Evolutionary conservation across 2,888 invertebrate genomes (phyloP), one percentile per base, ranked within the genome.

Genomic region (Nasonovia ribisnigri): DNA sequence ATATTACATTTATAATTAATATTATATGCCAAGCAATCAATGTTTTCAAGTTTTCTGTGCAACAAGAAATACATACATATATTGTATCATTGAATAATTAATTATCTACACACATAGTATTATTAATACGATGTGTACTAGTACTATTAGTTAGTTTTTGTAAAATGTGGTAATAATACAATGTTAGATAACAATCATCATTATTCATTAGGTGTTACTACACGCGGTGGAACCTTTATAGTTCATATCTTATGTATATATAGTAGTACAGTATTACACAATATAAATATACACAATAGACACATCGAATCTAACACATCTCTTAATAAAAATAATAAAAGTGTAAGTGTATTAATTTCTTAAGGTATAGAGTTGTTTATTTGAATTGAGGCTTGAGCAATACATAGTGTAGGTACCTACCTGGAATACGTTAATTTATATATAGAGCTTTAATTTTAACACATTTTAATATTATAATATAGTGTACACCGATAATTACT

Each of bases 121-220:
- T 24, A 20, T 36, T 77, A 77, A 42, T 77, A 20, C 20, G 77
- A 77, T 36, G 20, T 77, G 20, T 77, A 36, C 67, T 4, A 11
- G 29, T n/a, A 13, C 36, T 77, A 36, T 77, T 77, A 36, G 77
- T 77, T 77, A 11, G 36, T 77, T 77, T 77, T 77, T 36, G 36
- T 36, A 77, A 77, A 77, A 77, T 77, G 36, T 77, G 77, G 77
- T 77, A 77, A 67, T 67, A 67, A 36, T 20, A 77, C 20, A 36
- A 77, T 77, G 77, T 77, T 77, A 77, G 77, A 77, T 77, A 77
- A 77, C 36, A 77, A 77, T 77, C 77, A 77, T 77, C 77, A 77
- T 77, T 77, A 77, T 77, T 77, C 77, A 77, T 77, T 77, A 77
- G 77, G 77, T 77, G 77, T 77, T 77, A 77, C 36, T 77, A 36